phyloP scores from a whole-genome alignment of 2,888 invertebrate genomes.

The Camponotus fellah region DNA sequence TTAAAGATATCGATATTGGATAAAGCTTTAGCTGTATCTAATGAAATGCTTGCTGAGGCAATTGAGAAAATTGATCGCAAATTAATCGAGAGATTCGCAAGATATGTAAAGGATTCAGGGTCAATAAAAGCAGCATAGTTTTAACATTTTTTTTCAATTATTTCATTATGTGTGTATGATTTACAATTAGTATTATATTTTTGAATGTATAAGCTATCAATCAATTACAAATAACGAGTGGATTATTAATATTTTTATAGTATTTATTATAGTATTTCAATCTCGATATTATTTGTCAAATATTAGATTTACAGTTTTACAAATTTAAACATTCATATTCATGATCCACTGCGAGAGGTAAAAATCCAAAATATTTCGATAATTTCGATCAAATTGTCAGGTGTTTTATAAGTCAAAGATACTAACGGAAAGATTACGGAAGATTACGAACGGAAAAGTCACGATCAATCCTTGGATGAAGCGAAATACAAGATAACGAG shows the following conservation, averaged over 20 bases:
- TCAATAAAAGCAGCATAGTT: neutral
- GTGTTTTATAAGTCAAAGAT: conserved; percentile 12
- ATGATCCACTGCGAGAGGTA: neutral
- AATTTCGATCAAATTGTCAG: conserved; percentile 24
- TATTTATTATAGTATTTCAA: neutral
- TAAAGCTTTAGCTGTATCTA: neutral
- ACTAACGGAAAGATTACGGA: neutral
- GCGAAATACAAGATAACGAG: neutral
- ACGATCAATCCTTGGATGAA: conserved; percentile 12
- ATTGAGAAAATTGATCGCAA: neutral
- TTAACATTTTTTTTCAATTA: neutral
- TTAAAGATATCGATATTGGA: neutral
- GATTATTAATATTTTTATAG: too few relatives aligned
- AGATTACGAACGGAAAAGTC: conserved; percentile 22
- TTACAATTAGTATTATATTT: neutral
- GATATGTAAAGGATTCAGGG: neutral
- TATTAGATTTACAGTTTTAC: neutral
- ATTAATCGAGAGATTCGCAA: neutral
- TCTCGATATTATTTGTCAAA: neutral
- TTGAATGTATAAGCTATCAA: neutral
- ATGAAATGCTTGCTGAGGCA: neutral
- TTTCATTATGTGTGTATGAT: neutral
- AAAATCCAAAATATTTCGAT: conserved; percentile 1
- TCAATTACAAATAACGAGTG: neutral
- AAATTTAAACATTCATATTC: conserved; percentile 12